These are phyloP conservation scores for Zoanthus solanderi DNA, from an alignment of 92 coral and sea anemone species.

Conservation along the genomic window DNA sequence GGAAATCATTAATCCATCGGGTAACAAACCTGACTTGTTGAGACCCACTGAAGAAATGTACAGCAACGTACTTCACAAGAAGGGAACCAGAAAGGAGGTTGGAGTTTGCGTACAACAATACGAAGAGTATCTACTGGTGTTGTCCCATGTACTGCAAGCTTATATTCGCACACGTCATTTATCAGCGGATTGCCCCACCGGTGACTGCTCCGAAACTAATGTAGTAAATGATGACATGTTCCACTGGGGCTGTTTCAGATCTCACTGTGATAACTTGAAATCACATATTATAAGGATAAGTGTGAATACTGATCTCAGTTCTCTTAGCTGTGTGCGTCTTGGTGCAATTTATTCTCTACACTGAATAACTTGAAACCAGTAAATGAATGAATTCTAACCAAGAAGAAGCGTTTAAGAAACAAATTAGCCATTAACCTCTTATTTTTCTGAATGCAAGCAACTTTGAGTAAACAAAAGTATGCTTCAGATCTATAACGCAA, in stretches of 20 bases:
- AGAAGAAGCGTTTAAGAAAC: not conserved
- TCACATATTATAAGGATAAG: conserved; percentile 11
- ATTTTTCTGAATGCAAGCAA: no score
- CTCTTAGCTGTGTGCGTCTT: not conserved
- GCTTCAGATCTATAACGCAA: no score
- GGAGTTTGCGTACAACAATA: conserved; percentile 1
- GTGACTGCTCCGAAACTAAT: not conserved
- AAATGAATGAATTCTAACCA: no score
- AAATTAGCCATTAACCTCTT: no score
- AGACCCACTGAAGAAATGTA: conserved; percentile 27
- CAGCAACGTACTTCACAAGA: not conserved
- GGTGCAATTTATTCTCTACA: not conserved
- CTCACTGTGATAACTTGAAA: conserved; percentile 18
- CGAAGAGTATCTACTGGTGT: conserved; percentile 14
- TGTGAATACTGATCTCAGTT: not conserved
- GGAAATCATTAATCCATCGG: not conserved
- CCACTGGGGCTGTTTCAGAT: conserved; percentile 27
- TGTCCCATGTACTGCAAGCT: conserved; percentile 19
- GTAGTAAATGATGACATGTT: not conserved
- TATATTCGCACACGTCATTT: conserved; percentile 9
- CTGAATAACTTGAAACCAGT: not conserved
- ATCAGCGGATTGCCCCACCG: not conserved
- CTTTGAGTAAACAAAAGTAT: no score
- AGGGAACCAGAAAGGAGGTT: not conserved
- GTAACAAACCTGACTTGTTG: not conserved